Conservation (phyloP, 2,888 invertebrate genomes). For the Oegoconia quadripuncta region DNA sequence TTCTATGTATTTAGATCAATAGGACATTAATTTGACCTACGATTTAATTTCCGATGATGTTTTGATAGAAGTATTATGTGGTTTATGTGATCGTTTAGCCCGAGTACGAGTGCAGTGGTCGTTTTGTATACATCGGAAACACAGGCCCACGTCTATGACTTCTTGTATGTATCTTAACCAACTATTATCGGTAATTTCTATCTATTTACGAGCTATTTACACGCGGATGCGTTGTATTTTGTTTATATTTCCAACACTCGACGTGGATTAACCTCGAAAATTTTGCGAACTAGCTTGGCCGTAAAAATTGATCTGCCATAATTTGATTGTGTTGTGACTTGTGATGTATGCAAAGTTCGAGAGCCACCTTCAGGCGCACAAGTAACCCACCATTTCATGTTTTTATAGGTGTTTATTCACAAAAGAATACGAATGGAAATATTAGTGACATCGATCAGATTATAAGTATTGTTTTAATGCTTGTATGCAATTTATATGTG, state of each 20-base stretch:
- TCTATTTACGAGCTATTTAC: conserved; percentile 35
- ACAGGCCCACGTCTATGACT: conserved; percentile 77
- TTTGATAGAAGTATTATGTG: conserved; percentile 57
- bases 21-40: conserved; percentile 39
- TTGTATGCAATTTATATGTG: neutral
- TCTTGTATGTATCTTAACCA: conserved; percentile 72
- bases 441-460: neutral
- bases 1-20: conserved; percentile 69
- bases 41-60: conserved; percentile 51
- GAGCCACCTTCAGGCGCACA: neutral
- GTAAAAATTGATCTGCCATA: conserved; percentile 42
- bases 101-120: conserved; percentile 54
- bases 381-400: too few species aligned
- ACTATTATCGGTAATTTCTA: conserved; percentile 47
- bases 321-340: conserved; percentile 25
- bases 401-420: too few species aligned
- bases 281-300: conserved; percentile 43
- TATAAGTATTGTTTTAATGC: neutral
- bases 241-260: conserved; percentile 27
- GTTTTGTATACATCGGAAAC: conserved; percentile 75
- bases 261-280: conserved; percentile 51
- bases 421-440: neutral
- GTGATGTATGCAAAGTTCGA: neutral
- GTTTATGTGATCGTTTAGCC: conserved; percentile 54
- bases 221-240: conserved; percentile 30